phyloP scores from a whole-genome alignment of 2,113 vertebrate genomes.

The Mirza zaza region DNA sequence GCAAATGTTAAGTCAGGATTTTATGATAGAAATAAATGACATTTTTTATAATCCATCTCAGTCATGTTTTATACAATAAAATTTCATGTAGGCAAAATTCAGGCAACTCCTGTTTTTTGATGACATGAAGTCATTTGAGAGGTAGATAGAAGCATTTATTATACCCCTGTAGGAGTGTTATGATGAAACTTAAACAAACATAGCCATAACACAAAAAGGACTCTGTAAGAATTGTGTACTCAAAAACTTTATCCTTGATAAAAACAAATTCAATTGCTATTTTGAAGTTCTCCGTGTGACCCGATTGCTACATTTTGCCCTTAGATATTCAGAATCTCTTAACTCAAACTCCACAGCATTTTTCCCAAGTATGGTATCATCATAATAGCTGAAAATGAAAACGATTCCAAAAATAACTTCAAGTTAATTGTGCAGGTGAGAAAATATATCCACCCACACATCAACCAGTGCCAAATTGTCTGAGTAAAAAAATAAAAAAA shows the following conservation, averaged over 20 bases:
- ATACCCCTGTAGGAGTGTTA: background rate
- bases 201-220: background rate
- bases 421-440: slow-evolving; percentile 77
- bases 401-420: slow-evolving; percentile 72
- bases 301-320: slow-evolving; percentile 60
- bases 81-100: background rate
- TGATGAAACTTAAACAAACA: background rate
- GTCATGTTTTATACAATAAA: background rate
- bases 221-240: background rate
- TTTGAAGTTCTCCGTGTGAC: slow-evolving; percentile 49
- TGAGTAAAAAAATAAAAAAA: slow-evolving; percentile 68
- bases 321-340: slow-evolving; percentile 62
- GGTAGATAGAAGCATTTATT: background rate
- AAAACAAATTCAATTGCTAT: slow-evolving; percentile 43
- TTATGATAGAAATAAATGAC: background rate
- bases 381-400: slow-evolving; percentile 70
- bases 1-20: background rate
- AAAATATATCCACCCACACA: slow-evolving; percentile 72
- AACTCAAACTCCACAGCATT: slow-evolving; percentile 59
- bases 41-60: background rate
- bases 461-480: slow-evolving; percentile 69
- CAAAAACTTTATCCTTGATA: background rate
- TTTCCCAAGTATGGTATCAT: slow-evolving; percentile 71
- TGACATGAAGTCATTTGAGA: slow-evolving; percentile 1
- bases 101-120: background rate